phyloP scores from a whole-genome alignment of 2,888 invertebrate species.

The Cynaeus angustus region DNA sequence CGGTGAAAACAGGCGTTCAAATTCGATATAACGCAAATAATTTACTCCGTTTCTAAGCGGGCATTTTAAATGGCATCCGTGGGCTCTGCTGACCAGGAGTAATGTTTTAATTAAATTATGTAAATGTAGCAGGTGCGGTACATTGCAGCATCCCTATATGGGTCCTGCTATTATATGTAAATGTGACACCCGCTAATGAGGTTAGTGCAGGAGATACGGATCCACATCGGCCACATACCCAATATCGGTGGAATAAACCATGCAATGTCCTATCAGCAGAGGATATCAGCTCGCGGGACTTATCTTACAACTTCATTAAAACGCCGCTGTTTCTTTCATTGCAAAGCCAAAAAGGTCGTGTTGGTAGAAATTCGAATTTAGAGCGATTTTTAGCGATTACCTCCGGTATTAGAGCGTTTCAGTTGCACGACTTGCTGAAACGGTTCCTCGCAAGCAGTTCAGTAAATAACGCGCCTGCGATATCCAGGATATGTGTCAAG shows the following conservation, averaged over 20 bases:
- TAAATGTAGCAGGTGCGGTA: conserved; percentile 58
- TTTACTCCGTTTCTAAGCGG: conserved; percentile 7
- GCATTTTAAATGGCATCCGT: conserved; percentile 18
- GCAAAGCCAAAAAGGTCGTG: no score
- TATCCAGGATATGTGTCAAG: conserved; percentile 56
- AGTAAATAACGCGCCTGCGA: conserved; percentile 45
- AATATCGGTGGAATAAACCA: conserved; percentile 56
- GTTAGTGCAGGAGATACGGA: conserved; percentile 61
- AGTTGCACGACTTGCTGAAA: background rate
- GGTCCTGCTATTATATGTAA: conserved; percentile 64
- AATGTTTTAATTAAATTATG: conserved; percentile 60
- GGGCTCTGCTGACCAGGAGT: conserved; percentile 52
- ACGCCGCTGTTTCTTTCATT: conserved; percentile 28
- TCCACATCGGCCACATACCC: conserved; percentile 59
- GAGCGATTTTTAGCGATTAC: no score
- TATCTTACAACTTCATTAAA: conserved; percentile 61
- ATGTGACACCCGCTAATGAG: conserved; percentile 67
- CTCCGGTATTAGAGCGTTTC: background rate
- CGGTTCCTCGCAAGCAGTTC: conserved; percentile 17
- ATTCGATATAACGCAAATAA: conserved; percentile 17
- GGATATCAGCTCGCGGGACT: conserved; percentile 52
- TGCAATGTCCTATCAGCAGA: conserved; percentile 54
- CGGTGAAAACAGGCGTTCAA: background rate
- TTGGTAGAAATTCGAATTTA: no score
- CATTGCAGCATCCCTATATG: conserved; percentile 58